These are phyloP conservation scores for Microcebus murinus DNA, from an alignment of 2,113 vertebrate genomes.

Conservation along the genomic window DNA sequence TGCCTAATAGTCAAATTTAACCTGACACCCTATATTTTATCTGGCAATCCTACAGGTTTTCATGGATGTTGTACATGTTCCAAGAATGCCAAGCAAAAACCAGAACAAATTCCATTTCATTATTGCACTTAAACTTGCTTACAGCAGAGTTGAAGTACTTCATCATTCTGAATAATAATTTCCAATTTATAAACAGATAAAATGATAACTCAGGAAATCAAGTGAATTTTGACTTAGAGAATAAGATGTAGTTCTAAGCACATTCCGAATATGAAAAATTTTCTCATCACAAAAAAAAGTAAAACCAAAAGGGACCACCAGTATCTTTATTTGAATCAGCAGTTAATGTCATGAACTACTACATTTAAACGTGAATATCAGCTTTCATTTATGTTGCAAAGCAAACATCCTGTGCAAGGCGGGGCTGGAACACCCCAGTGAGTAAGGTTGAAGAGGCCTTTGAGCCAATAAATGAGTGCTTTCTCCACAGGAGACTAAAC, in stretches of 20 bases:
- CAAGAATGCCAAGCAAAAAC: conserved; percentile 10
- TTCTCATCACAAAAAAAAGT: conserved; percentile 51
- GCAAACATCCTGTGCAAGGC: conserved; percentile 5
- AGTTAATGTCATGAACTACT: neutral
- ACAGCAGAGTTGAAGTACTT: neutral
- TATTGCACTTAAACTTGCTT: conserved; percentile 2
- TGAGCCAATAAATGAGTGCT: conserved; percentile 15
- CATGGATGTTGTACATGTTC: neutral
- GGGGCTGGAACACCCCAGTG: neutral
- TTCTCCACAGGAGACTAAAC: conserved; percentile 27
- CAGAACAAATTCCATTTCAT: neutral
- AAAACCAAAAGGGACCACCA: neutral
- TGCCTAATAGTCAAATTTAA: conserved; percentile 49
- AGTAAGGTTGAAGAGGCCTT: neutral
- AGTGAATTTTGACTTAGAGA: neutral
- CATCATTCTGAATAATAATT: neutral
- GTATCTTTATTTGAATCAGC: neutral
- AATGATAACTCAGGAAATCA: neutral
- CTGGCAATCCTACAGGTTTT: neutral
- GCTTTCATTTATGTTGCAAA: conserved; percentile 48
- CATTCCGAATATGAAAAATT: neutral
- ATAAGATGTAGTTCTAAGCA: neutral
- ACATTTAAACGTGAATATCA: neutral
- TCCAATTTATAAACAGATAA: neutral
- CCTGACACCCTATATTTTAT: neutral